Conservation (phyloP, 2,113 vertebrate genomes). For the Poicephalus meyeri region DNA sequence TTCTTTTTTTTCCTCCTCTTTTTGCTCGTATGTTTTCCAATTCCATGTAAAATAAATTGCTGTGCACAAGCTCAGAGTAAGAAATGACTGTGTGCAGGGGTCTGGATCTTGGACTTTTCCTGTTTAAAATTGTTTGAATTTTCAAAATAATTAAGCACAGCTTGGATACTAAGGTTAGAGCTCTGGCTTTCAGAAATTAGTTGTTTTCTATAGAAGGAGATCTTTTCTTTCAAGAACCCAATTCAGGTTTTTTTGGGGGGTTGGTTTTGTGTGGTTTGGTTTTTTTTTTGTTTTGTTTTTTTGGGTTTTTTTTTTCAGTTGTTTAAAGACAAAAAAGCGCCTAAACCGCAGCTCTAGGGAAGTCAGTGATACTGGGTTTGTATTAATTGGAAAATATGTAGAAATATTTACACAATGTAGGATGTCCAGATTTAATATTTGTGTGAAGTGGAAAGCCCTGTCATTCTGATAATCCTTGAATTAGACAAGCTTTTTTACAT, state of each 20-base stretch:
- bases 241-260: background rate
- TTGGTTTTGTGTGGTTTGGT: too few species aligned
- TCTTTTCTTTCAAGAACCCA: background rate
- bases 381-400: background rate
- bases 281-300: background rate
- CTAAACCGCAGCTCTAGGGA: background rate
- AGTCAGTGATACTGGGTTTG: background rate
- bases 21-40: background rate
- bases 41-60: background rate
- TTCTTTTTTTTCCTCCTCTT: rapidly evolving
- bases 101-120: background rate
- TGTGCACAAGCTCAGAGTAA: background rate
- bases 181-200: background rate
- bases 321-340: background rate
- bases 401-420: background rate
- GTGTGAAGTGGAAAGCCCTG: background rate
- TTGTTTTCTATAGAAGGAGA: background rate
- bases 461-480: slow-evolving; percentile 62
- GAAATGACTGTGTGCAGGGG: background rate
- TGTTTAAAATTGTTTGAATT: slow-evolving; percentile 3
- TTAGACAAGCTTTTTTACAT: slow-evolving; percentile 60
- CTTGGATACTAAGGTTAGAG: background rate
- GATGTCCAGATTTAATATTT: background rate
- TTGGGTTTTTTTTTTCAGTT: background rate
- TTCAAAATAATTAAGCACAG: slow-evolving; percentile 12